Evolutionary conservation across 2,797 vertebrate species (phyloP), one percentile per base, ranked within the genome.

Genomic region (Macroramphosus scolopax): DNA sequence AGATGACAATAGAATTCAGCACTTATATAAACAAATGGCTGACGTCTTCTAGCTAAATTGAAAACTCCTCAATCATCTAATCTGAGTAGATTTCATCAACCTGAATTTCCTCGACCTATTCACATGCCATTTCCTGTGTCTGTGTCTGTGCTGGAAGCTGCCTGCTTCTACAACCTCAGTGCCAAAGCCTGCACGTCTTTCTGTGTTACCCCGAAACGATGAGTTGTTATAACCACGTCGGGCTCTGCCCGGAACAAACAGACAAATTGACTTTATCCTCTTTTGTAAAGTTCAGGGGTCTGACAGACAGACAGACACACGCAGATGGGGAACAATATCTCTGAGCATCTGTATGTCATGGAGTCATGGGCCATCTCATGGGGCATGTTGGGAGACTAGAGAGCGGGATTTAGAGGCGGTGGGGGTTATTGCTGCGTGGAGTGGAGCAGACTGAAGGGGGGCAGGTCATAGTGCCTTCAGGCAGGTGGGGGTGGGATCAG

Each of bases 241-340:
- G 18, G 20, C 52, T 64, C 28, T 41, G 63, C 66, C 59, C 57
- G 63, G 26, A 78, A 76, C 35, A 22, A 68, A 48, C 42, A 47
- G 57, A 78, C 76, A 74, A 82, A 80, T 68, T 72, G 68, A 80
- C 78, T 87, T 78, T 78, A 72, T 75, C 73, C 59, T 81, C 66
- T 64, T 72, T 59, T 47, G 51, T 57, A 65, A 80, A 84, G 83
- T 81, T 86, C 79, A 83, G 63, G 63, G 73, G 64, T 75, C 66
- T 80, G 77, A 87, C 77, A 80, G 52, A 78, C 56, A 32, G 61
- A 72, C 59, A 15, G 62, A 64, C 40, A 46, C 25, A 59, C 61
- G 35, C 58, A 59, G 71, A 69, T 53, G 63, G 67, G 64, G 42
- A 50, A 26, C 58, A 58, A 73, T 78, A 74, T 80, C 60, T 83